These are phyloP conservation scores for Lepidothrix coronata DNA, from an alignment of 2,113 vertebrate species.

Conservation along the genomic window DNA sequence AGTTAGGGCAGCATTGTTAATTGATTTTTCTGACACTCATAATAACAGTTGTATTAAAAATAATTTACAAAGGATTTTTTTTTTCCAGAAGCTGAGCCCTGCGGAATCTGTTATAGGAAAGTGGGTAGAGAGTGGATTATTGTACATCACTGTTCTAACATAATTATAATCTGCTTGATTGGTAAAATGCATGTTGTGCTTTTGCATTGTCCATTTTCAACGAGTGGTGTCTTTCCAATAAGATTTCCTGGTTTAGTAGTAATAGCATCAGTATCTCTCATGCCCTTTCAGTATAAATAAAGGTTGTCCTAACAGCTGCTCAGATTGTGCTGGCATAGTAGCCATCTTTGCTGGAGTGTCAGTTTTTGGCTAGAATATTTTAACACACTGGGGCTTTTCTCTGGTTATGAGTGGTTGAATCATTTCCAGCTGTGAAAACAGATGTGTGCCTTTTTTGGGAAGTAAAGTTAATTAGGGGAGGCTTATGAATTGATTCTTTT, in stretches of 20 bases:
- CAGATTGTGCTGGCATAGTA: neutral
- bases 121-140: conserved; percentile 35
- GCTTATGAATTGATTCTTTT: neutral
- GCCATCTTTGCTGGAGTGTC: conserved; percentile 10
- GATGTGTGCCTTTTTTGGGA: conserved; percentile 52
- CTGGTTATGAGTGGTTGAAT: conserved; percentile 45
- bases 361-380: conserved; percentile 41
- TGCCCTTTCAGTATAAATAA: conserved; percentile 29
- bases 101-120: conserved; percentile 15
- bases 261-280: neutral
- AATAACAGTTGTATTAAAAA: conserved; percentile 64
- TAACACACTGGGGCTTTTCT: neutral
- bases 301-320: conserved; percentile 52
- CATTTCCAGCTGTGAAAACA: conserved; percentile 53
- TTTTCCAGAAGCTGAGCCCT: conserved; percentile 20
- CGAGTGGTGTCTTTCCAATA: neutral
- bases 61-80: conserved; percentile 44
- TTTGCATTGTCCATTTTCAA: conserved; percentile 8
- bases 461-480: conserved; percentile 5
- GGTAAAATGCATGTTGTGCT: conserved; percentile 1
- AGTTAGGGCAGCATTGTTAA: conserved; percentile 65
- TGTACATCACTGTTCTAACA: neutral
- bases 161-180: conserved; percentile 39
- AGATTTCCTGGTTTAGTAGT: neutral
- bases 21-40: conserved; percentile 65